Evolutionary conservation across 2,888 invertebrate species (phyloP).

Genomic region (Malthinus flaveolus): DNA sequence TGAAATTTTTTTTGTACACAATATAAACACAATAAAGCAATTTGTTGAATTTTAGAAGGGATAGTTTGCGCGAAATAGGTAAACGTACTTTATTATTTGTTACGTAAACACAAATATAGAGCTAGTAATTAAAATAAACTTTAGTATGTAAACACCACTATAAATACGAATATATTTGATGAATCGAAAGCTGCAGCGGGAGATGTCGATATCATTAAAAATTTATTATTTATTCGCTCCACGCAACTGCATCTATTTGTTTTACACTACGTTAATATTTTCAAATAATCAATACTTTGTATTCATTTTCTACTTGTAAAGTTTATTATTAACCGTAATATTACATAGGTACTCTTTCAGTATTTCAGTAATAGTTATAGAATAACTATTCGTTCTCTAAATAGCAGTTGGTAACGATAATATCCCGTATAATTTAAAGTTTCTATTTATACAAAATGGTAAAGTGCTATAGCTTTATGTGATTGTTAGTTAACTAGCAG

Average conservation of each 20-base stretch:
- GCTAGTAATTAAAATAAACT: constrained; percentile 19
- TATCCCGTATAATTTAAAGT: no score
- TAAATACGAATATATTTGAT: constrained; percentile 15
- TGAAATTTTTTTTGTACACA: not conserved
- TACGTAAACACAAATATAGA: constrained; percentile 16
- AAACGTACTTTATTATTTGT: constrained; percentile 25
- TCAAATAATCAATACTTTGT: not conserved
- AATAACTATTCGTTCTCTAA: no score
- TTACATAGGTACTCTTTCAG: no score
- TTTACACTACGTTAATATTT: constrained; percentile 20
- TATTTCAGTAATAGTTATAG: no score
- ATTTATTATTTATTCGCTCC: constrained; percentile 22
- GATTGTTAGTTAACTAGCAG: constrained; percentile 42
- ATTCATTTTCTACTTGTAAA: no score
- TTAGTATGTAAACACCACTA: constrained; percentile 16
- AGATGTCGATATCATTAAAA: constrained; percentile 10
- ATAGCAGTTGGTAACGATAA: no score
- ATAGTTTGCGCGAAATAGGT: constrained; percentile 10
- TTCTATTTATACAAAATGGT: constrained; percentile 6
- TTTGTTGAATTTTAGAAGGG: constrained; percentile 9
- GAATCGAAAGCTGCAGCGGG: constrained; percentile 11
- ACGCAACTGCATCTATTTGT: constrained; percentile 22
- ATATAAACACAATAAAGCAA: constrained; percentile 7
- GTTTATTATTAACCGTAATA: no score
- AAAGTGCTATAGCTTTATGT: constrained; percentile 22